Evolutionary conservation across 1,140 invertebrate species (phyloP).

Genomic region (Steinernema khuongi): DNA sequence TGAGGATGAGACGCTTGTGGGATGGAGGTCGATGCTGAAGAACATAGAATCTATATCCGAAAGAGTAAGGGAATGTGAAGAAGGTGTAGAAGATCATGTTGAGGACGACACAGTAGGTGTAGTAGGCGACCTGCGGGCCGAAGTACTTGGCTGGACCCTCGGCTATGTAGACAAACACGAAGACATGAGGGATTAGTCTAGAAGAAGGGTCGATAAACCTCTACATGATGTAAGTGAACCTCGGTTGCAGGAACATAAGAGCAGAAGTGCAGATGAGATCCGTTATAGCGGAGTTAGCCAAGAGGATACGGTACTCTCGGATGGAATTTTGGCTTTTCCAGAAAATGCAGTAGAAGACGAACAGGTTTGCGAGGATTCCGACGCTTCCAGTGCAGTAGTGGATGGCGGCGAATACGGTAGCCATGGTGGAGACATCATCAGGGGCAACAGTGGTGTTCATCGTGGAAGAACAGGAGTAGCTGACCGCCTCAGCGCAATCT

Average conservation of each 20-base stretch:
- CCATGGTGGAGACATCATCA: neutral
- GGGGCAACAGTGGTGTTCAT: too few relatives aligned
- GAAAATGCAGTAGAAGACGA: conserved; percentile 13
- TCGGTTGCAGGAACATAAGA: neutral
- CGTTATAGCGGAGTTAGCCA: neutral
- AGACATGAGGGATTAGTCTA: neutral
- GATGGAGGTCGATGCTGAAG: neutral
- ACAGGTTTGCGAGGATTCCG: conserved; percentile 1
- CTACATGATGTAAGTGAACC: too few relatives aligned
- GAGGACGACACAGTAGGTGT: neutral
- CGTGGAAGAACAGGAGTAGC: too few relatives aligned
- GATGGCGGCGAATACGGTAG: neutral
- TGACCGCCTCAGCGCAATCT: too few relatives aligned
- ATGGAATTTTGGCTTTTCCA: neutral
- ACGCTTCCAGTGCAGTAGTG: neutral
- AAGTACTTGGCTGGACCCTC: neutral
- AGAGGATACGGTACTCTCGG: conserved; percentile 6
- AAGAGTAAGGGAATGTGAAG: neutral
- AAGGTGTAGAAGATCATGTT: conserved; percentile 6
- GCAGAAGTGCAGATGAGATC: neutral
- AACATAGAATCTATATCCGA: neutral
- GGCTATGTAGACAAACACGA: neutral
- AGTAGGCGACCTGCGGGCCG: neutral
- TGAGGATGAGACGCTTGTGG: neutral
- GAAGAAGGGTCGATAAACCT: too few relatives aligned